Evolutionary conservation across 2,113 vertebrate genomes (phyloP).

Genomic region (Osmerus mordax): DNA sequence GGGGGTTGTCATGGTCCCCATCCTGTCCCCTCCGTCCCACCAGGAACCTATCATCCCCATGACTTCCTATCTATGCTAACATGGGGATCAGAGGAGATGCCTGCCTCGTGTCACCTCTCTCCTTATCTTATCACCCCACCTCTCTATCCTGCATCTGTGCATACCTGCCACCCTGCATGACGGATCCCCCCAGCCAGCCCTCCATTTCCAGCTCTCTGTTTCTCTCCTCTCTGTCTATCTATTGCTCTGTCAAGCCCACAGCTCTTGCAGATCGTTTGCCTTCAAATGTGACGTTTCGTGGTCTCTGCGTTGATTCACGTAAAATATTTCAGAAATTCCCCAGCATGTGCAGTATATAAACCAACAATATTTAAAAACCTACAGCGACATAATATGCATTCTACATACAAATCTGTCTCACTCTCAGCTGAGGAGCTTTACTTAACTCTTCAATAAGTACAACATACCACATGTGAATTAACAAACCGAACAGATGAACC

Average conservation of each 20-base stretch:
- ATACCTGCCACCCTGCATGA: conserved; percentile 46
- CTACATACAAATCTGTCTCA: background rate
- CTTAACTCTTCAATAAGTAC: conserved; percentile 1
- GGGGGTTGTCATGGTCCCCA: conserved; percentile 2
- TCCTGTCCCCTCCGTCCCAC: conserved; percentile 57
- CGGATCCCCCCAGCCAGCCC: conserved; percentile 38
- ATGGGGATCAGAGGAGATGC: conserved; percentile 55
- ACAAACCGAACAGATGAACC: conserved; percentile 11
- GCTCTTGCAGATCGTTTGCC: background rate
- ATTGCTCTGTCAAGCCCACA: background rate
- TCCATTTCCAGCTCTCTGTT: conserved; percentile 18
- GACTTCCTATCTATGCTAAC: conserved; percentile 75
- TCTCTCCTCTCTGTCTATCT: conserved; percentile 10
- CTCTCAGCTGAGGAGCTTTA: background rate
- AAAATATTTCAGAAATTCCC: no score
- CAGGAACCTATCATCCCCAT: conserved; percentile 54
- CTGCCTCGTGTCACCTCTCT: conserved; percentile 46
- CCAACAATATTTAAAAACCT: no score
- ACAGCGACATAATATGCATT: background rate
- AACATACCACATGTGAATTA: conserved; percentile 5
- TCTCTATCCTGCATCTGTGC: conserved; percentile 30
- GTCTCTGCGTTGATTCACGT: no score
- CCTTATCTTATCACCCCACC: conserved; percentile 72
- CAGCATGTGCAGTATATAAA: no score
- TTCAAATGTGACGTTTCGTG: no score